These are phyloP conservation scores for Camponotus floridanus DNA, from an alignment of 1,140 invertebrate species.

Conservation along the genomic window DNA sequence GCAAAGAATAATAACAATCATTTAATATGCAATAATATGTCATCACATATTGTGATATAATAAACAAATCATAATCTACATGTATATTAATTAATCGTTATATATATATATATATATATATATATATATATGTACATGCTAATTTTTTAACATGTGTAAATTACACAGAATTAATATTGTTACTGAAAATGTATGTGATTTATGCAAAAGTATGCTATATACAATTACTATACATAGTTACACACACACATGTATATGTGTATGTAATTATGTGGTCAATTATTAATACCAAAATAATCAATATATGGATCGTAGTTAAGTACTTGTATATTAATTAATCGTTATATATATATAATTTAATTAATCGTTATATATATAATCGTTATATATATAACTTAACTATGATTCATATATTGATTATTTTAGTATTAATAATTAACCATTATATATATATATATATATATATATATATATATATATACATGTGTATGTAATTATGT, in stretches of 20 bases:
- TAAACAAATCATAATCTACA: slow-evolving; percentile 10
- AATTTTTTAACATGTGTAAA: not conserved
- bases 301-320: slow-evolving; percentile 22
- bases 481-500: not conserved
- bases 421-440: too few relatives aligned
- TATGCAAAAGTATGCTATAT: not conserved
- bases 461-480: too few relatives aligned
- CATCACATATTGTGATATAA: slow-evolving; percentile 22
- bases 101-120: too few relatives aligned
- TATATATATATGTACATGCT: not conserved
- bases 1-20: not conserved
- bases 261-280: slow-evolving; percentile 13
- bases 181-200: not conserved
- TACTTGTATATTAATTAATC: not conserved
- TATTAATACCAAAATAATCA: slow-evolving; percentile 38
- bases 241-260: not conserved
- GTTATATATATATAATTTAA: not conserved
- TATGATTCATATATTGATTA: too few relatives aligned
- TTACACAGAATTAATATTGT: not conserved
- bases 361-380: not conserved
- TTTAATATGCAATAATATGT: slow-evolving; percentile 3
- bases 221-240: not conserved
- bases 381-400: too few relatives aligned
- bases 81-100: too few relatives aligned
- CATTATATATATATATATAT: too few relatives aligned